Evolutionary conservation across 1,140 invertebrate species (phyloP), one percentile per base, ranked within the genome.

Genomic region (Drosophila ironensis): DNA sequence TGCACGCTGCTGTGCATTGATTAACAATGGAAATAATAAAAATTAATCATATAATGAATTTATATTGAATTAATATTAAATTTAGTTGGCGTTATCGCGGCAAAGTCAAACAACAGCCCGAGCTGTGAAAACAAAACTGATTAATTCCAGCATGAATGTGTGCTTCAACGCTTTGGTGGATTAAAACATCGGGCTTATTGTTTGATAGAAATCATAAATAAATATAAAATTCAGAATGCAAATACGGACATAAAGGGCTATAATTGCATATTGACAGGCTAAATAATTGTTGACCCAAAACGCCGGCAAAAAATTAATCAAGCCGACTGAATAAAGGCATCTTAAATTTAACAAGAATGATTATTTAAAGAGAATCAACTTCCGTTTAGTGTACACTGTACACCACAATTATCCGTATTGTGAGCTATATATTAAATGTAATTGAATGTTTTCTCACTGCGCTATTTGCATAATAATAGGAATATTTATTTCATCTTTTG

Each of bases 41-140:
- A 70, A 78, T 84, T 73, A 84, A 78, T 84, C 63, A 46, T 33
- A 56, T 70, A 78, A 70, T 73, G 69, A 63, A 61, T 73, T 82
- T 67, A 61, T 59, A 86, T 73, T 84, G 53, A 78, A 82, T 84
- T 84, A 76, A 82, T 81, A 73, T 78, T 73, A 82, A 47, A 78
- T 70, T 82, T 73, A 70, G 63, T 38, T 50, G 47, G 25, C 52
- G 50, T 37, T 42, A 66, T 70, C 47, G 41, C 4, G 12, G 16
- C 72, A 69, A 67, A 84, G 61, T 84, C 73, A 84, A 84, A 70
- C 47, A 73, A 42, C 63, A 64, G 16, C 47, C n/a, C n/a, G n/a
- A n/a, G n/a, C n/a, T n/a, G n/a, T n/a, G 25, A 33, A 40, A 51
- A 50, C 33, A 50, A 52, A 61, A 86, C 57, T 74, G 80, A 86